A percentile compares a stretch with the other conserved stretches of the same genome.
Conservation (phyloP, 1,140 invertebrate genomes). For the Ceratina japonica region DNA sequence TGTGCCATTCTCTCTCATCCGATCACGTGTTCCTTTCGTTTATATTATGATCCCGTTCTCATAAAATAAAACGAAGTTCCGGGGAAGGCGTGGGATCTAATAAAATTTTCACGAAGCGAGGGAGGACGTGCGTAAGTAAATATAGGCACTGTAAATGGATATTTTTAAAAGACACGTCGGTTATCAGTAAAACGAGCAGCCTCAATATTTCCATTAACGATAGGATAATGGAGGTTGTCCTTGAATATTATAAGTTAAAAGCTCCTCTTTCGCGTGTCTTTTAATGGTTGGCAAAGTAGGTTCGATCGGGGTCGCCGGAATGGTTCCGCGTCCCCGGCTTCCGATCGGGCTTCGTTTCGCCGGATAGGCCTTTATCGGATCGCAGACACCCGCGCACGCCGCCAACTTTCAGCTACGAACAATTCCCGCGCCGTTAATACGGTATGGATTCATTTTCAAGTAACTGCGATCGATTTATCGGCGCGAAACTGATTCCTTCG, state of each 20-base stretch:
- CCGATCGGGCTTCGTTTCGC: conserved; percentile 32
- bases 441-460: conserved; percentile 47
- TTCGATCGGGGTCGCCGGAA: not conserved
- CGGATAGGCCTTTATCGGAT: conserved; percentile 55
- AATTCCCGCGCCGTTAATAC: conserved; percentile 59
- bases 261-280: not conserved
- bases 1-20: not conserved
- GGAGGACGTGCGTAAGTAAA: not conserved
- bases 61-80: too few species aligned
- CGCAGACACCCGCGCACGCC: conserved; percentile 49
- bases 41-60: not conserved
- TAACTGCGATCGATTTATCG: conserved; percentile 56
- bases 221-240: conserved; percentile 32
- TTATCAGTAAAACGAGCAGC: not conserved
- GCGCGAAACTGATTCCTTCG: conserved; percentile 36
- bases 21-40: not conserved
- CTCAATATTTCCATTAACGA: conserved; percentile 42
- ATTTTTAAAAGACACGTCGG: not conserved
- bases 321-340: conserved; percentile 18
- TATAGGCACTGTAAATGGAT: conserved; percentile 14
- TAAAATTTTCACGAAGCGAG: not conserved
- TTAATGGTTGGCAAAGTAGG: not conserved
- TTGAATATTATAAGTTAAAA: conserved; percentile 13
- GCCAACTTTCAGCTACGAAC: conserved; percentile 52
- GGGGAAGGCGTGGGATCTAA: not conserved